Base-by-base conservation (phyloP, 2,888 invertebrate species). In the Dromius quadrimaculatus region DNA sequence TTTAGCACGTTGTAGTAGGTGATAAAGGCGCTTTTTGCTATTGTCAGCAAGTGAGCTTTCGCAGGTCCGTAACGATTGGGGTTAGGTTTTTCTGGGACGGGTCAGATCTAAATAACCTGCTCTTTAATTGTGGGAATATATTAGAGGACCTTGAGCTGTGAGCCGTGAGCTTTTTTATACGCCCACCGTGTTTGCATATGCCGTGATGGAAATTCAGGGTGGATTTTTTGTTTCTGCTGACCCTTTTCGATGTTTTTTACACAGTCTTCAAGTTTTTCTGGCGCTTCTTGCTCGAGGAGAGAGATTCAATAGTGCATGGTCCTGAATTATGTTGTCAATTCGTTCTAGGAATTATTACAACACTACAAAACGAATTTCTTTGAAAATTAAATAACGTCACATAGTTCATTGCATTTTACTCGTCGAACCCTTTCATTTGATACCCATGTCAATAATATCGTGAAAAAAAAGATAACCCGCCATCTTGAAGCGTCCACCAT, bases 111-210 rank as follows among this genome's bases (percentile, higher is more conserved):
- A 54, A 54, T 54, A 54, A 54, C 50, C 50, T 54, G 50, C 50
- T 54, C 50, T 59, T 59, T 59, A 59, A 59, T 59, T 59, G 59
- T 59, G 36, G 38, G 59, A 59, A 59, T 59, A 59, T 59, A 59
- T 59, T 59, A 38, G 36, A 36, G 59, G 36, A n/a, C 36, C 59
- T 32, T n/a, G n/a, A n/a, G n/a, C n/a, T n/a, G n/a, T n/a, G 50
- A 28, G 50, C 9, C 28, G 28, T 8, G 4, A 28, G 28, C 28
- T 23, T 54, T 54, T 54, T 54, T 54, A 28, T 15, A 5, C 50
- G 50, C 50, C 50, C 50, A 54, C 50, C 50, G 50, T 54, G 50
- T 54, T 54, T 54, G 50, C 50, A 54, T 54, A 54, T 28, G 50
- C 50, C 50, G 28, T 28, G 50, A 54, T 54, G 28, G 50, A 54